Evolutionary conservation across 1,140 invertebrate genomes (phyloP).

Genomic region (Drosophila pseudoobscura): DNA sequence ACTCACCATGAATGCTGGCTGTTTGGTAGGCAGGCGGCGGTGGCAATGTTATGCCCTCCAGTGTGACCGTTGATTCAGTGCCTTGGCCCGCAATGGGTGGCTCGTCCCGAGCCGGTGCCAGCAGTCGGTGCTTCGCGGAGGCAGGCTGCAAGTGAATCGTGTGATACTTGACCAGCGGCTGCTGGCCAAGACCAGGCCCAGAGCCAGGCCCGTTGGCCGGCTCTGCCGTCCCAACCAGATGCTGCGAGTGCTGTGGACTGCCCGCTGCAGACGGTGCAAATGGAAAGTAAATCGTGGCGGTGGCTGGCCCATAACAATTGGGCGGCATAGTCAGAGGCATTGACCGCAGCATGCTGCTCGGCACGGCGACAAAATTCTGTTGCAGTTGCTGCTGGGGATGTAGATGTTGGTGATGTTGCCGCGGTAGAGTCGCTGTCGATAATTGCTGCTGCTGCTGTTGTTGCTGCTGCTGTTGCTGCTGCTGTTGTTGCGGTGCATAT

Average conservation of each 20-base stretch:
- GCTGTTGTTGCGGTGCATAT: constrained; percentile 72
- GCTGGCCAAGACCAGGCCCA: constrained; percentile 2
- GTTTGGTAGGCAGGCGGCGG: constrained; percentile 81
- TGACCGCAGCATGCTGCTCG: constrained; percentile 70
- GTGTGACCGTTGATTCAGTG: constrained; percentile 50
- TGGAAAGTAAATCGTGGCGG: constrained; percentile 81
- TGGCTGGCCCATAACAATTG: constrained; percentile 70
- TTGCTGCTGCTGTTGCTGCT: constrained; percentile 22
- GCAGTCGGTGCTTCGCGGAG: constrained; percentile 58
- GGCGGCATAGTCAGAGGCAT: constrained; percentile 55
- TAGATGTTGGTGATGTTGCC: constrained; percentile 59
- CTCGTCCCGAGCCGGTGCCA: constrained; percentile 36
- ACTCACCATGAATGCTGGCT: constrained; percentile 78
- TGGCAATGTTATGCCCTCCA: constrained; percentile 65
- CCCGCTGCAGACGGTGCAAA: constrained; percentile 59
- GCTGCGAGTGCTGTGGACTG: constrained; percentile 32
- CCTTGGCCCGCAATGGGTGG: constrained; percentile 1
- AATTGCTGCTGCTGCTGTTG: constrained; percentile 57
- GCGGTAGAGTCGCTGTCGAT: constrained; percentile 69
- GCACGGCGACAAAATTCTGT: constrained; percentile 74
- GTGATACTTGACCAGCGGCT: constrained; percentile 74
- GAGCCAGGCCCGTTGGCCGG: constrained; percentile 2
- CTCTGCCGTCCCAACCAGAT: constrained; percentile 17
- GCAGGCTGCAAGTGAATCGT: constrained; percentile 80
- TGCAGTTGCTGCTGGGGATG: constrained; percentile 61